A percentile compares a stretch with the other conserved stretches of the same genome.
Evolutionary conservation across 1,140 invertebrate species (phyloP).

Genomic region (Drosophila elegans): DNA sequence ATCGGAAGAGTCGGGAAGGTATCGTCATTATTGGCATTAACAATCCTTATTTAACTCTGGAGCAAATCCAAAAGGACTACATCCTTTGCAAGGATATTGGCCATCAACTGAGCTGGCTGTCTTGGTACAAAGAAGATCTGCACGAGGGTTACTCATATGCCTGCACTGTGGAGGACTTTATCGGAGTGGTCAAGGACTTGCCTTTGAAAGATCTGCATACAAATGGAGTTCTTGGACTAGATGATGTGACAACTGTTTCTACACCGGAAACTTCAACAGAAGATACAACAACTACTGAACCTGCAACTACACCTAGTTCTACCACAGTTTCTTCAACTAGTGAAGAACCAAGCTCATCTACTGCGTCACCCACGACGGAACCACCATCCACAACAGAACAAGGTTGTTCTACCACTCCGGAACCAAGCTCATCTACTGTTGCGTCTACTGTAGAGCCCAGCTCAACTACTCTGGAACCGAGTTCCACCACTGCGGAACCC

Average conservation of each 20-base stretch:
- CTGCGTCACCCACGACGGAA: slow-evolving; percentile 16
- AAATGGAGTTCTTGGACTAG: slow-evolving; percentile 70
- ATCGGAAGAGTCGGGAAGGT: slow-evolving; percentile 84
- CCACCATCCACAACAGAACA: slow-evolving; percentile 7
- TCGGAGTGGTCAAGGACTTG: slow-evolving; percentile 85
- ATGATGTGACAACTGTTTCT: slow-evolving; percentile 35
- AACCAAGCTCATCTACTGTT: background rate
- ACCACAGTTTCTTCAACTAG: slow-evolving; percentile 15
- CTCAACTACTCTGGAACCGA: slow-evolving; percentile 1
- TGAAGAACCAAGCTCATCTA: slow-evolving; percentile 4
- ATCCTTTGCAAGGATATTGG: slow-evolving; percentile 86
- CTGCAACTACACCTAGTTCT: background rate
- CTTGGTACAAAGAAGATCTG: slow-evolving; percentile 85
- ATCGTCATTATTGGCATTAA: slow-evolving; percentile 87
- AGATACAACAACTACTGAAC: slow-evolving; percentile 2
- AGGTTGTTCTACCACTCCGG: slow-evolving; percentile 1
- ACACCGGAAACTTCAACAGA: background rate
- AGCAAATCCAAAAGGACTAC: slow-evolving; percentile 81
- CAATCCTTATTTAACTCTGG: slow-evolving; percentile 86
- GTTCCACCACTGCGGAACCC: slow-evolving; percentile 3
- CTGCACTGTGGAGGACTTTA: slow-evolving; percentile 88
- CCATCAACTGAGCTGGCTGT: slow-evolving; percentile 85
- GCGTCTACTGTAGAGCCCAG: slow-evolving; percentile 3
- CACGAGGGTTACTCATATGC: slow-evolving; percentile 88
- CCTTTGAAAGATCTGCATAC: slow-evolving; percentile 73